A percentile compares a stretch with the other conserved stretches of the same genome.
Conservation (phyloP, 2,113 vertebrate genomes). For the Mungos mungo region DNA sequence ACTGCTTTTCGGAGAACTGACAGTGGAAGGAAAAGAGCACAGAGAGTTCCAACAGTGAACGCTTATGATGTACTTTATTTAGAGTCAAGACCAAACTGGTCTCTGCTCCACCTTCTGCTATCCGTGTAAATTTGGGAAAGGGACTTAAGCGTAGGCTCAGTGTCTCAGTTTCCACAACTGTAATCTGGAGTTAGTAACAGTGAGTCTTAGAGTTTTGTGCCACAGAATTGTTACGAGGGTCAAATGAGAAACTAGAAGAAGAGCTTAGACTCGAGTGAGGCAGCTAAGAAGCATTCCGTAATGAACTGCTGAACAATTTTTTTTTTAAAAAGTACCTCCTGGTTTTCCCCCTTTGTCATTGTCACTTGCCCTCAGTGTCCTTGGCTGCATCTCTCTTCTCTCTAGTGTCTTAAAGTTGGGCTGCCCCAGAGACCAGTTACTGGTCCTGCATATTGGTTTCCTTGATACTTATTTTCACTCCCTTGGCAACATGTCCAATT, state of each 20-base stretch:
- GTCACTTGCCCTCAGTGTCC: not conserved
- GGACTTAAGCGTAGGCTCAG: not conserved
- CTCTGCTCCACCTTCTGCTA: not conserved
- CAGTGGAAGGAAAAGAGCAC: not conserved
- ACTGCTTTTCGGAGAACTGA: not conserved
- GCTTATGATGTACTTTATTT: not conserved
- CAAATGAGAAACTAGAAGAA: not conserved
- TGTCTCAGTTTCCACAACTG: not conserved
- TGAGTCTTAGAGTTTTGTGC: not conserved
- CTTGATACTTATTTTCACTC: not conserved
- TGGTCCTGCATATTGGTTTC: not conserved
- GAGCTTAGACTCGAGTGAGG: not conserved
- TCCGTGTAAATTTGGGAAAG: not conserved
- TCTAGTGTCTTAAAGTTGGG: not conserved
- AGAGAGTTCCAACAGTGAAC: fast-evolving
- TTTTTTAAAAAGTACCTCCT: not conserved
- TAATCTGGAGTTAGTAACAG: not conserved
- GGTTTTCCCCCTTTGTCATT: not conserved
- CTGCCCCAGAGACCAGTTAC: not conserved
- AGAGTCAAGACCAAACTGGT: not conserved
- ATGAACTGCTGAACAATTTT: not conserved
- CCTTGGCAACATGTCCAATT: not conserved
- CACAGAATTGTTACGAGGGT: not conserved
- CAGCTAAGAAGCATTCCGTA: not conserved
- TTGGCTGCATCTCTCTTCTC: not conserved